Base-by-base conservation (phyloP, 2,888 invertebrate genomes). In the Drosophila rubida region DNA sequence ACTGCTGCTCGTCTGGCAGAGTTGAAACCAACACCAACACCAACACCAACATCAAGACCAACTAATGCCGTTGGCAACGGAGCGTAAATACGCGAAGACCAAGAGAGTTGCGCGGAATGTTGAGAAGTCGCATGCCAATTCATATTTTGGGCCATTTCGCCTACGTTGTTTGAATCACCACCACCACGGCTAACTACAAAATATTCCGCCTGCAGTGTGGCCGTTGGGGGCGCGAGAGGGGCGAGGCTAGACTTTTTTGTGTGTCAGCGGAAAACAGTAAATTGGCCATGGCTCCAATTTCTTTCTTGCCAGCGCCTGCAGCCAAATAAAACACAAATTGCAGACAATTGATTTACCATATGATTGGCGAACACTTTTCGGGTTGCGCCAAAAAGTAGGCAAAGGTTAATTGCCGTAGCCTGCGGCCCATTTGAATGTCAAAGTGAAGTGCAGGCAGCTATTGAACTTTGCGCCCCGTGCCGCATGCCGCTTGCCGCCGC, bases 201-300 rank as follows among this genome's bases (percentile, higher is more conserved):
- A 32, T n/a, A 42, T 51, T 55, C 27, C 22, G 45, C 39, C 53
- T 25, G 25, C 48, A 45, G 55, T 32, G 41, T n/a, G 14, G n/a
- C n/a, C n/a, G n/a, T n/a, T 37, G n/a, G 1, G 19, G 4, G n/a
- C 9, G 11, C 11, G n/a, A 6, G n/a, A 8, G 42, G 8, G 35
- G 30, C 39, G 35, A 22, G 35, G 16, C 19, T 16, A 45, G 42
- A 53, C 14, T 48, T 53, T 78, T 73, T 74, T 69, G 72, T 72
- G 69, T 80, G 75, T 75, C 76, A 77, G 72, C 82, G 88, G 87
- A 84, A 80, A 84, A 80, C 73, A 53, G 74, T 73, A 84, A 85
- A 85, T 85, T 87, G 85, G 76, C 89, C 85, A 81, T 88, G 85
- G 85, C 89, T 87, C 75, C 76, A 78, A 76, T 88, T 84, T 70